Evolutionary conservation across 2,113 vertebrate genomes (phyloP).

Genomic region (Erpornis zantholeuca): DNA sequence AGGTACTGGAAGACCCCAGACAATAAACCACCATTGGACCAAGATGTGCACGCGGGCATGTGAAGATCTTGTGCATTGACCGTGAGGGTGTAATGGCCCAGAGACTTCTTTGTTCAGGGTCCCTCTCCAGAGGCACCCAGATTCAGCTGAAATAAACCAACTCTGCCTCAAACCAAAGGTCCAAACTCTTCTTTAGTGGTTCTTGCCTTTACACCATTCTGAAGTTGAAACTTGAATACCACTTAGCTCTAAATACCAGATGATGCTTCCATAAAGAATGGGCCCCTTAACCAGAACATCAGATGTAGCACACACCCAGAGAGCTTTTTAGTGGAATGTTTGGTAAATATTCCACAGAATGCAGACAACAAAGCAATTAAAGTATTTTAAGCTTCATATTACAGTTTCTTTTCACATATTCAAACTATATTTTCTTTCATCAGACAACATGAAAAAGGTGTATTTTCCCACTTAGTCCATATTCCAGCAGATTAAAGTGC

Average conservation of each 20-base stretch:
- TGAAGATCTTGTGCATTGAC: background rate
- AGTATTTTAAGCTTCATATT: background rate
- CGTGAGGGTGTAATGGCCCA: background rate
- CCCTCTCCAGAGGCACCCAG: background rate
- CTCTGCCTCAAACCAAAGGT: background rate
- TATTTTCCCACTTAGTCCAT: background rate
- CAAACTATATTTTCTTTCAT: background rate
- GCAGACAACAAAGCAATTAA: background rate
- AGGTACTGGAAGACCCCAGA: background rate
- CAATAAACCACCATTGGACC: fast-evolving
- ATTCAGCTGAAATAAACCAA: background rate
- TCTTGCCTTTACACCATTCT: background rate
- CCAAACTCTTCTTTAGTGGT: background rate
- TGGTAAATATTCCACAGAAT: background rate
- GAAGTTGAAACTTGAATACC: fast-evolving
- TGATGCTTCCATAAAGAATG: background rate
- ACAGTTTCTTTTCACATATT: background rate
- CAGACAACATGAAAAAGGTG: background rate
- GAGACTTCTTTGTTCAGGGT: background rate
- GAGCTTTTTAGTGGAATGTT: background rate
- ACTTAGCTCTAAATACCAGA: background rate
- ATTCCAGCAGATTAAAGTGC: background rate
- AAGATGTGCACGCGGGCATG: fast-evolving
- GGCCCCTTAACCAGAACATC: background rate
- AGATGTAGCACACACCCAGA: background rate